phyloP scores from a whole-genome alignment of 2,113 vertebrate species.

The Syrmaticus mikado region DNA sequence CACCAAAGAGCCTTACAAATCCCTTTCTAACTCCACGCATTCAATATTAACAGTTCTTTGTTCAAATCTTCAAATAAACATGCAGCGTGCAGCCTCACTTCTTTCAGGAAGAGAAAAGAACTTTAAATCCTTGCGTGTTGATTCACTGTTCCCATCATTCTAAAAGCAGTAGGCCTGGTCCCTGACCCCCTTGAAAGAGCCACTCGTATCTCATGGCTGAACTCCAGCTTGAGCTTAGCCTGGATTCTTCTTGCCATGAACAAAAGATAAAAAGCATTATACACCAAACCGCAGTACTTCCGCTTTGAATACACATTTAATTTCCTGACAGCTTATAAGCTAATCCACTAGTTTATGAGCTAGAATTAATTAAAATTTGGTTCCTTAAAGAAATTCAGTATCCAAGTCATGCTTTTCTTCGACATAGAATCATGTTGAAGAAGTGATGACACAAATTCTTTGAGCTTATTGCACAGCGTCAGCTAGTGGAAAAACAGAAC shows the following conservation, averaged over 20 bases:
- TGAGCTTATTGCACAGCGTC: fast-evolving
- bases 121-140: neutral
- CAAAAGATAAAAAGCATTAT: neutral
- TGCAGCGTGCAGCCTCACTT: neutral
- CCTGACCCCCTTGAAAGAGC: neutral
- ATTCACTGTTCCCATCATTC: neutral
- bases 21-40: neutral
- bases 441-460: neutral
- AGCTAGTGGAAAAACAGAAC: neutral
- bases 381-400: neutral
- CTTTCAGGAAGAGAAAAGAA: neutral
- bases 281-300: neutral
- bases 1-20: neutral
- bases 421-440: neutral
- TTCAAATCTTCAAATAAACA: neutral
- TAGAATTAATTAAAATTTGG: neutral
- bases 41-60: neutral
- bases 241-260: neutral
- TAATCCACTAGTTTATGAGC: neutral
- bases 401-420: neutral
- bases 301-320: neutral
- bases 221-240: neutral
- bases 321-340: neutral
- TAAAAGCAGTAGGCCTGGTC: neutral
- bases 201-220: neutral